These are phyloP conservation scores for Ahaetulla prasina DNA, from an alignment of 2,113 vertebrate genomes.

Conservation along the genomic window DNA sequence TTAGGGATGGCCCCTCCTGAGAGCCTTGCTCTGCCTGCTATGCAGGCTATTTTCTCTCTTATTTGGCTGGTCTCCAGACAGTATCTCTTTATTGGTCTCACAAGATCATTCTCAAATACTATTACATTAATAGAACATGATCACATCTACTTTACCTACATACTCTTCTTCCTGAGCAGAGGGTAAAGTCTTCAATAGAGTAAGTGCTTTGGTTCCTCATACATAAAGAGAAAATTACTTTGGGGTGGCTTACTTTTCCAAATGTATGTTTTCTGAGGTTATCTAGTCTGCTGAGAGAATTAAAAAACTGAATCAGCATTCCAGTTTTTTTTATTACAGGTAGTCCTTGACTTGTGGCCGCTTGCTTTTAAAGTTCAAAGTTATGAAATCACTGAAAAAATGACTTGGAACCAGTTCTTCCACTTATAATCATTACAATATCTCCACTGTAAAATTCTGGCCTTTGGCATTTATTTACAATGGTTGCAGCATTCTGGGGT, in stretches of 20 bases:
- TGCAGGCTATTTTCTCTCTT: background rate
- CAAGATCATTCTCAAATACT: background rate
- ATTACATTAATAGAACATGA: background rate
- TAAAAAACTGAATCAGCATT: background rate
- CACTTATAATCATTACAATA: background rate
- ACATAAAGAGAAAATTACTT: background rate
- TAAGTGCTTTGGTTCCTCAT: background rate
- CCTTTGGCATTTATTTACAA: background rate
- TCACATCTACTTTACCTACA: background rate
- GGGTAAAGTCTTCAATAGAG: background rate
- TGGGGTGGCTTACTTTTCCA: background rate
- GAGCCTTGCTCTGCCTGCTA: background rate
- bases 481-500: background rate
- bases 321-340: background rate
- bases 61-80: background rate
- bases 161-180: background rate
- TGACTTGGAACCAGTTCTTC: background rate
- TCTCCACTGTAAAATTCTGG: background rate
- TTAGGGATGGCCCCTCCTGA: background rate
- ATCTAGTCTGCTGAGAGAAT: background rate
- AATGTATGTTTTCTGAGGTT: background rate
- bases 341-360: background rate
- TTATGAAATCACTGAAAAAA: background rate
- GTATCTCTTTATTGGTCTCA: background rate
- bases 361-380: background rate